phyloP scores from a whole-genome alignment of 2,113 vertebrate species.

The Corvus moneduloides region DNA sequence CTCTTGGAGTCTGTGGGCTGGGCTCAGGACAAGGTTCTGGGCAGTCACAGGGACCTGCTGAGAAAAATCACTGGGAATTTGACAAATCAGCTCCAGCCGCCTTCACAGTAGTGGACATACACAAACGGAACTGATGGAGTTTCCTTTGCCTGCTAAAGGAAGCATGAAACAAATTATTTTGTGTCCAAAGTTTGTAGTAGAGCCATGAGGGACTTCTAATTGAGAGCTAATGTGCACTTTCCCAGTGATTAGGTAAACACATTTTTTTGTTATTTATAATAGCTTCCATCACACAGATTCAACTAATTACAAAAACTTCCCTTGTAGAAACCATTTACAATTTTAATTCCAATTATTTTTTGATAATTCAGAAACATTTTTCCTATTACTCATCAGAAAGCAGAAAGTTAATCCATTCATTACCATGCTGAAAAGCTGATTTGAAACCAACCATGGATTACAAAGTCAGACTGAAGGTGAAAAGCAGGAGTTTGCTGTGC shows the following conservation, averaged over 20 bases:
- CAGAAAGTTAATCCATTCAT: constrained; percentile 58
- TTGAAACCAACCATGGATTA: constrained; percentile 15
- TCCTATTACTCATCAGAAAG: constrained; percentile 25
- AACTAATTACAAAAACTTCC: constrained; percentile 54
- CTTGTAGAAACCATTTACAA: constrained; percentile 61
- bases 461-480: constrained; percentile 49
- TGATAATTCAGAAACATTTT: constrained; percentile 50
- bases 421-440: constrained; percentile 4
- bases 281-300: constrained; percentile 29
- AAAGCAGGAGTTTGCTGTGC: background rate
- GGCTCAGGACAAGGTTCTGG: background rate
- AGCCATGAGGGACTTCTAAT: constrained; percentile 56
- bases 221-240: constrained; percentile 54
- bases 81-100: background rate
- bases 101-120: background rate
- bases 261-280: constrained; percentile 60
- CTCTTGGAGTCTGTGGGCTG: rapidly evolving
- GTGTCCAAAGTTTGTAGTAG: constrained; percentile 25
- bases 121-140: background rate
- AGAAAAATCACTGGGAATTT: background rate
- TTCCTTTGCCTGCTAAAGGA: constrained; percentile 12
- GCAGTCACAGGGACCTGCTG: background rate
- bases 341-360: constrained; percentile 68
- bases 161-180: constrained; percentile 45
- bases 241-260: constrained; percentile 61